Evolutionary conservation across 2,888 invertebrate species (phyloP).

Genomic region (Phaonia tiefii): DNA sequence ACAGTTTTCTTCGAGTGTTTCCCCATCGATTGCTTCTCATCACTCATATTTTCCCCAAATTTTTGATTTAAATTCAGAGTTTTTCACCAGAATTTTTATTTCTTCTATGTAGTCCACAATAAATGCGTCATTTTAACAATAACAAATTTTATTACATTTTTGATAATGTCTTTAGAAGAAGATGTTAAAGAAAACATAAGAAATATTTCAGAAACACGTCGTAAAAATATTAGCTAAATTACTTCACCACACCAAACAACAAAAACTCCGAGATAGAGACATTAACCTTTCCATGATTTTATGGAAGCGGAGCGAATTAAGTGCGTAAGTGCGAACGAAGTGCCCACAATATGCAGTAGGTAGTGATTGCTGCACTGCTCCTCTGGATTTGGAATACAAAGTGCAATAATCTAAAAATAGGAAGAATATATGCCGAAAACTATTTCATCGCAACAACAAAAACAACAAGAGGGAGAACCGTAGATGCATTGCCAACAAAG

Average conservation of each 20-base stretch:
- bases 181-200: not conserved
- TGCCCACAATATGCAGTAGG: slow-evolving; percentile 6
- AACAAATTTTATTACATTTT: not conserved
- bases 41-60: too few relatives aligned
- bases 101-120: too few relatives aligned
- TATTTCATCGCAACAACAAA: not conserved
- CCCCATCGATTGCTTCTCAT: too few relatives aligned
- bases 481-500: slow-evolving; percentile 8
- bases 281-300: slow-evolving; percentile 48
- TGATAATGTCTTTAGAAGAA: not conserved
- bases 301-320: slow-evolving; percentile 13
- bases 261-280: slow-evolving; percentile 31
- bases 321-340: slow-evolving; percentile 39
- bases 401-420: slow-evolving; percentile 54
- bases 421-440: slow-evolving; percentile 9
- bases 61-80: too few relatives aligned
- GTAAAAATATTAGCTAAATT: slow-evolving; percentile 20
- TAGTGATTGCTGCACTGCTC: not conserved
- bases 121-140: too few relatives aligned
- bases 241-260: not conserved
- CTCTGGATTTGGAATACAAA: not conserved
- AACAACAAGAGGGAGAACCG: slow-evolving; percentile 3
- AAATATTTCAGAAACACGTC: slow-evolving; percentile 16
- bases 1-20: too few relatives aligned
- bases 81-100: too few relatives aligned